Base-by-base conservation (phyloP, 2,113 vertebrate genomes). In the Ancistrus triradiatus region DNA sequence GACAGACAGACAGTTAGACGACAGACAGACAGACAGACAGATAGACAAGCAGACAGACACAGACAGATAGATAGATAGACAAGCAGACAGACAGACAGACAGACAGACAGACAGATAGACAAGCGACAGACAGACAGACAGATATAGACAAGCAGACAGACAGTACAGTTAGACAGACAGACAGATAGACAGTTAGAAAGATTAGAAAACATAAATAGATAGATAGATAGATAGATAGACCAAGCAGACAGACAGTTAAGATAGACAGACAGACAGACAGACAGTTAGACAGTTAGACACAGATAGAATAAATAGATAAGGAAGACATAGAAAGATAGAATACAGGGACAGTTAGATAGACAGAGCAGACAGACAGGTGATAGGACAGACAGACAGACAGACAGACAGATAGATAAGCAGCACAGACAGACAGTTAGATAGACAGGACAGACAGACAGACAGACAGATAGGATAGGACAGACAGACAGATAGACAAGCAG, bases 211-310 rank as follows among this genome's bases (percentile, higher is more conserved):
- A n/a, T n/a, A n/a, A n/a, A n/a, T n/a, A n/a, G n/a, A n/a, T n/a
- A n/a, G n/a, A n/a, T n/a, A n/a, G n/a, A n/a, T n/a, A n/a, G n/a
- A n/a, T n/a, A n/a, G n/a, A n/a, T n/a, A n/a, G n/a, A n/a, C n/a
- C n/a, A n/a, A n/a, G n/a, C n/a, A n/a, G n/a, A n/a, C n/a, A n/a
- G 57, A 55, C 0, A 62, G 40, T 51, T 0, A 64, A 38, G 50
- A 65, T 37, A 66, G 57, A 68, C n/a, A 59, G 53, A 66, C 40
- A 59, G 56, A 25, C 15, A 44, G 42, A 70, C 50, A 44, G 55
- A 67, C 10, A 24, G 43, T 48, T n/a, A 40, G 31, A 67, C 22
- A 62, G 59, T 48, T 22, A 60, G 68, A 59, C 17, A n/a, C n/a
- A n/a, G n/a, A n/a, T n/a, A n/a, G n/a, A n/a, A n/a, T n/a, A n/a